Percentiles rank a stretch among this genome's conserved stretches.
Evolutionary conservation across 2,888 invertebrate genomes (phyloP).

Genomic region (Ectemnius lituratus): DNA sequence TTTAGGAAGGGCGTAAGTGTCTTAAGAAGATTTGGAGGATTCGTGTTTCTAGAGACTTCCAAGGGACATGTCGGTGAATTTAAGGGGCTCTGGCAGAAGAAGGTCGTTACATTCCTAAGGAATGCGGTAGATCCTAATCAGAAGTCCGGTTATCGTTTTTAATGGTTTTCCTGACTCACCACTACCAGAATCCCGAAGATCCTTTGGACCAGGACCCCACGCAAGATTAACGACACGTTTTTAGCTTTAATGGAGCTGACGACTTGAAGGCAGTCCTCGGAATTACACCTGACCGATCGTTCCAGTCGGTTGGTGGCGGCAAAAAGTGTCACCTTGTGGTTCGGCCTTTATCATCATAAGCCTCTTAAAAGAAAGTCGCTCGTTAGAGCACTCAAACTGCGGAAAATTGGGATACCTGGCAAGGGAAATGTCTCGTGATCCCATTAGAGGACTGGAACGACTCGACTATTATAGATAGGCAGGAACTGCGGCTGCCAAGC

Average conservation of each 20-base stretch:
- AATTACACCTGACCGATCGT: conserved; percentile 52
- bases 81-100: background rate
- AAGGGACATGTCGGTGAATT: too few species aligned
- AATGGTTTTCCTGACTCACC: conserved; percentile 57
- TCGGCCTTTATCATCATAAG: conserved; percentile 44
- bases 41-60: too few species aligned
- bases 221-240: conserved; percentile 57
- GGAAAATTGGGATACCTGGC: too few species aligned
- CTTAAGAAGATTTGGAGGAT: too few species aligned
- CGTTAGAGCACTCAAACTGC: background rate
- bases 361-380: background rate
- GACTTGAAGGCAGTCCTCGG: conserved; percentile 46
- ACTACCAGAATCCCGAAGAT: conserved; percentile 38
- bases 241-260: conserved; percentile 58
- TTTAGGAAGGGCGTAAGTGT: background rate
- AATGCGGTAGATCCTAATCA: conserved; percentile 63
- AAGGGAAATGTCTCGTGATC: too few species aligned
- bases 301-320: conserved; percentile 19
- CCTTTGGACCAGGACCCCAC: conserved; percentile 29
- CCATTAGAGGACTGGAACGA: background rate
- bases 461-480: background rate
- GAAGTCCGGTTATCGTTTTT: conserved; percentile 55
- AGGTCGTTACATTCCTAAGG: conserved; percentile 49
- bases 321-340: conserved; percentile 32
- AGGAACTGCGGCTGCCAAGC: too few species aligned